Conservation (phyloP, 64 coral and sea anemone species). For the Actinia tenebrosa region DNA sequence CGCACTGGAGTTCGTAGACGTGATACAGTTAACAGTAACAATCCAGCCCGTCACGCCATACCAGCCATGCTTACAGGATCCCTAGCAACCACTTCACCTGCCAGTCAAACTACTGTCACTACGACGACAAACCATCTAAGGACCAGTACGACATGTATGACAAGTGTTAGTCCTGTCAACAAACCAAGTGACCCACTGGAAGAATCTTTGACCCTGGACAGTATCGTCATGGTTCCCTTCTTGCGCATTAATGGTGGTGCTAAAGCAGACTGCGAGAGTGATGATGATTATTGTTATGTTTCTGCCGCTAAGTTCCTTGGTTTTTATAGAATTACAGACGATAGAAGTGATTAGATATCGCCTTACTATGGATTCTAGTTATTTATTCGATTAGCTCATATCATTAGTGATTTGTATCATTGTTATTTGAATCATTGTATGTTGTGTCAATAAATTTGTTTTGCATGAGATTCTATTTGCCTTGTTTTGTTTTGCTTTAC, state of each 20-base stretch:
- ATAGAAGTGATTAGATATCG: not conserved
- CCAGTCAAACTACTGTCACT: not conserved
- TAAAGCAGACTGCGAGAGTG: not conserved
- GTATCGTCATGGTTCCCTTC: not conserved
- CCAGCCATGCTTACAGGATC: not conserved
- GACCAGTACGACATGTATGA: not conserved
- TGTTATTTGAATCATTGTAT: too few species aligned
- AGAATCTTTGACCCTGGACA: not conserved
- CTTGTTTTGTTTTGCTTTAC: too few species aligned
- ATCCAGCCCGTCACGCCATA: not conserved
- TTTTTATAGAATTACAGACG: not conserved
- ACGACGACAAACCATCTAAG: not conserved
- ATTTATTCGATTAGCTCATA: too few species aligned
- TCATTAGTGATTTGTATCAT: too few species aligned
- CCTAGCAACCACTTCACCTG: not conserved
- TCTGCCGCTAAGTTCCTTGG: not conserved
- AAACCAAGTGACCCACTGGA: not conserved
- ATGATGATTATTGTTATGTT: conserved; percentile 1
- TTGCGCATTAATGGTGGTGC: not conserved
- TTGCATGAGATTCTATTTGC: too few species aligned
- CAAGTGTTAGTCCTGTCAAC: not conserved
- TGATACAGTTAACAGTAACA: not conserved
- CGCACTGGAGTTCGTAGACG: not conserved
- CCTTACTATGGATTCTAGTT: too few species aligned
- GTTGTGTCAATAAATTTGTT: too few species aligned